Evolutionary conservation across 1,140 invertebrate genomes (phyloP).

Genomic region (Penaeus chinensis): DNA sequence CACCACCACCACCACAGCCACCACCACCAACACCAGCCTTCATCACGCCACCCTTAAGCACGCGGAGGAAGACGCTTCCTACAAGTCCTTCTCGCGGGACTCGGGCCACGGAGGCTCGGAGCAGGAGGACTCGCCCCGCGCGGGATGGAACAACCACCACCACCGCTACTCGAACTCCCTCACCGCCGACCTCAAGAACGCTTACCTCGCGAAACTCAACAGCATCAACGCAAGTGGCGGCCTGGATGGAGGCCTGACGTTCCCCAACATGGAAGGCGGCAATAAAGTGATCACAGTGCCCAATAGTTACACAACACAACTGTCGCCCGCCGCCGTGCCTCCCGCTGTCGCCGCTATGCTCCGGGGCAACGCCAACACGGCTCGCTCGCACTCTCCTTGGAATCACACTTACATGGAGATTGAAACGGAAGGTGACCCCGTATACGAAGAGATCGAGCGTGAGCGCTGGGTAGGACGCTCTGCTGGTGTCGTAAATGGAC

Average conservation of each 20-base stretch:
- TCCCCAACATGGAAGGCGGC: constrained; percentile 47
- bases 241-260: constrained; percentile 37
- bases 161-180: constrained; percentile 60
- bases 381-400: constrained; percentile 68
- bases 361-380: constrained; percentile 42
- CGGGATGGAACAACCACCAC: constrained; percentile 60
- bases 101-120: constrained; percentile 76
- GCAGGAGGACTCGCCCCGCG: constrained; percentile 74
- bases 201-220: constrained; percentile 59
- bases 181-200: constrained; percentile 59
- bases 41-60: constrained; percentile 58
- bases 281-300: constrained; percentile 49
- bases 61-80: constrained; percentile 75
- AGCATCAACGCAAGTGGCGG: constrained; percentile 54
- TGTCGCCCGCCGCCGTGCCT: constrained; percentile 42
- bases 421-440: constrained; percentile 79
- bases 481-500: constrained; percentile 22
- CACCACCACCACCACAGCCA: constrained; percentile 62
- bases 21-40: constrained; percentile 57
- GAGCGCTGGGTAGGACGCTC: constrained; percentile 66
- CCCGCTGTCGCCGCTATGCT: constrained; percentile 47
- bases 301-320: constrained; percentile 57
- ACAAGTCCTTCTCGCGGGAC: constrained; percentile 77
- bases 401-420: constrained; percentile 78
- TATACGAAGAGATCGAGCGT: constrained; percentile 84